Conservation (phyloP, 2,797 vertebrate genomes). For the Aulostomus chinensis region DNA sequence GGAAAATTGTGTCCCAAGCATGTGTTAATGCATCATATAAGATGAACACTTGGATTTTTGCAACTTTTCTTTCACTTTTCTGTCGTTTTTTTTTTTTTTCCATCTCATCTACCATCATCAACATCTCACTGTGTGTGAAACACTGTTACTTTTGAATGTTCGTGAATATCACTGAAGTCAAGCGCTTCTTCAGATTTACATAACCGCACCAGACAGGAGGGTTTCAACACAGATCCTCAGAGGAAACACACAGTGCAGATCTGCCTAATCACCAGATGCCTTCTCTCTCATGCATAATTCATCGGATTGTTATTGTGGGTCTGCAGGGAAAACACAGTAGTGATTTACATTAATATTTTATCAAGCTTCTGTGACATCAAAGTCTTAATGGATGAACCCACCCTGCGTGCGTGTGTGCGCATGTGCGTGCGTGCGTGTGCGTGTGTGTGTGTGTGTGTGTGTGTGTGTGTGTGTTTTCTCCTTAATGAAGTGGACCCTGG, state of each 20-base stretch:
- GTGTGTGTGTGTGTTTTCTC: conserved; percentile 22
- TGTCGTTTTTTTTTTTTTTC: background rate
- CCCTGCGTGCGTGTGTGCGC: background rate
- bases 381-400: conserved; percentile 51
- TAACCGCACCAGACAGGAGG: conserved; percentile 10
- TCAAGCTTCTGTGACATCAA: conserved; percentile 64
- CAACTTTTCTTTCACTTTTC: too few species aligned
- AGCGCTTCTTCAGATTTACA: conserved; percentile 12
- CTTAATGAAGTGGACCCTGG: conserved; percentile 57
- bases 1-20: too few species aligned
- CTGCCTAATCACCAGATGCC: conserved; percentile 63
- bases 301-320: conserved; percentile 68
- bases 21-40: too few species aligned
- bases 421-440: conserved; percentile 5
- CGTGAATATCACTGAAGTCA: conserved; percentile 37
- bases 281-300: conserved; percentile 72
- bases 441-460: conserved; percentile 10
- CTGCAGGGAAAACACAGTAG: conserved; percentile 65
- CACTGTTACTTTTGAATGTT: conserved; percentile 29
- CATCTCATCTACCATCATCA: too few species aligned
- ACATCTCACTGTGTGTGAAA: conserved; percentile 13
- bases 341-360: conserved; percentile 79
- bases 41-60: too few species aligned
- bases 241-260: conserved; percentile 26
- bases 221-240: conserved; percentile 22